Evolutionary conservation across 1,140 invertebrate genomes (phyloP).

Genomic region (Aporrectodea caliginosa): DNA sequence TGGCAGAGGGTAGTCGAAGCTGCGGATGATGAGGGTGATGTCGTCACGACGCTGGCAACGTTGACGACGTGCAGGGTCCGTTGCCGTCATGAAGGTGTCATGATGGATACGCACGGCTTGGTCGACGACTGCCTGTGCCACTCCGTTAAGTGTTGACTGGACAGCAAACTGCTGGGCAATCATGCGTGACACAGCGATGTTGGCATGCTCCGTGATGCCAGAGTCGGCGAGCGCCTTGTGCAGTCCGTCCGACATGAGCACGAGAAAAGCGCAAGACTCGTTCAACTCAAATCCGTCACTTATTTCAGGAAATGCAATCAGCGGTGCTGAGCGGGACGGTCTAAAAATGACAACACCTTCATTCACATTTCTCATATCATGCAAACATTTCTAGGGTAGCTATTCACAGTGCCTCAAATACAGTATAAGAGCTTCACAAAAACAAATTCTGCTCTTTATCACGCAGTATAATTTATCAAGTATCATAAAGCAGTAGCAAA

Average conservation of each 20-base stretch:
- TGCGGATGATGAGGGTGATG: constrained; percentile 78
- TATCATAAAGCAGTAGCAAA: too few species aligned
- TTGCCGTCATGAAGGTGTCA: constrained; percentile 65
- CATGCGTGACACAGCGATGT: constrained; percentile 49
- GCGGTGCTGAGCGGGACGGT: too few species aligned
- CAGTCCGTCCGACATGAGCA: constrained; percentile 79
- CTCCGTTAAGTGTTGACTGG: constrained; percentile 73
- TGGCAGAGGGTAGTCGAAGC: constrained; percentile 76
- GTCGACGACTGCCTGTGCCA: constrained; percentile 81
- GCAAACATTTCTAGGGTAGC: too few species aligned
- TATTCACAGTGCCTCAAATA: too few species aligned
- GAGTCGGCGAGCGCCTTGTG: constrained; percentile 79
- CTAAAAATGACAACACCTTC: too few species aligned
- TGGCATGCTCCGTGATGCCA: constrained; percentile 61
- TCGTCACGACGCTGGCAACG: constrained; percentile 65
- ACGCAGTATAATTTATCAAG: too few species aligned
- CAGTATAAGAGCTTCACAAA: too few species aligned
- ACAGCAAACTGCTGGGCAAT: constrained; percentile 66
- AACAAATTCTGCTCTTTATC: too few species aligned
- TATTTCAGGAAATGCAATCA: constrained; percentile 78
- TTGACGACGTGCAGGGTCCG: constrained; percentile 37
- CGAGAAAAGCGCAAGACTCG: constrained; percentile 74
- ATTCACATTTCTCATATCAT: too few species aligned
- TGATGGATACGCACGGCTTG: constrained; percentile 79
- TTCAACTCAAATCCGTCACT: constrained; percentile 74